Base-by-base conservation (phyloP, 2,888 invertebrate genomes). In the Platycheirus albimanus region DNA sequence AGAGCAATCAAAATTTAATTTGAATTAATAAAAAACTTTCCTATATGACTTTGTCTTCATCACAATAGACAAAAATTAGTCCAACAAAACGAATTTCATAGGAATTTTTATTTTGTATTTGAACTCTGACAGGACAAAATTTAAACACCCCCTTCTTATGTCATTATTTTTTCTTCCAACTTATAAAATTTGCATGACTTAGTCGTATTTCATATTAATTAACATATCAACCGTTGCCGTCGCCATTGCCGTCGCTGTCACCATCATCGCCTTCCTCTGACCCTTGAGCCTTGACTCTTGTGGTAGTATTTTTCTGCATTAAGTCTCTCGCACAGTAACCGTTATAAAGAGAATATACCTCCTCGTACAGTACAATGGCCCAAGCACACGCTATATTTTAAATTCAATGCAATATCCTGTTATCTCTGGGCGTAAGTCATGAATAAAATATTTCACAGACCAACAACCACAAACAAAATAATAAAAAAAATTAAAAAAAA, bases 381-480 rank as follows among this genome's bases (percentile, higher is more conserved):
- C 30, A 43, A 41, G 52, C 69, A 20, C 74, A 70, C 56, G 69
- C 64, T 75, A 76, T 72, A 47, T 71, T 77, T 76, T 63, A 76
- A 72, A 81, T 76, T 81, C 76, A 76, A 81, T 81, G 81, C 81
- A 71, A 81, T 81, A 81, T 81, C 76, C 81, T 72, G 76, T 81
- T 81, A 81, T 81, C 81, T 81, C 61, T 47, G 71, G 67, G 61
- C 71, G 75, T 76, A 76, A 76, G 76, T 81, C 81, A 81, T 81
- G 81, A 81, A 81, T 81, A 77, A 81, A 81, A 81, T 81, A 81
- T 81, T 71, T 76, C 47, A 76, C 67, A 81, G 70, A 81, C 70
- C 70, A 76, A 24, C 70, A 71, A 41, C 45, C 15, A 45, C 49
- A 61, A 61, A 69, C 20, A 56, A 45, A 67, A 33, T n/a, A n/a